Evolutionary conservation across 2,888 invertebrate genomes (phyloP).

Genomic region (Macrosiphum euphorbiae): DNA sequence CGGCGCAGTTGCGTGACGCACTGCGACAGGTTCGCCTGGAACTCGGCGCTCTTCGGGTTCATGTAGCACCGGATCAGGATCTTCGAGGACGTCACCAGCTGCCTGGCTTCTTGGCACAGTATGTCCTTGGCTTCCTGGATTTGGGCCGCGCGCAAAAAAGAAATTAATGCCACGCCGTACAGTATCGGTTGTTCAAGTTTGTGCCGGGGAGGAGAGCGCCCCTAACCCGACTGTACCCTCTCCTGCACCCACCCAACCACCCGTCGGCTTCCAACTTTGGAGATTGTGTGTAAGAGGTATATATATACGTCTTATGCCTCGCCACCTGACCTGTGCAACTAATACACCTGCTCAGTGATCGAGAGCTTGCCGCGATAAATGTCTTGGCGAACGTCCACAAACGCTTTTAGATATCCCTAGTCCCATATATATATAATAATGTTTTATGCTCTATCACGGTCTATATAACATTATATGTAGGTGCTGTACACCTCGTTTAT

Average conservation of each 20-base stretch:
- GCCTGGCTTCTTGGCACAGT: conserved; percentile 83
- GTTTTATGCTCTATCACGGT: neutral
- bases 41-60: conserved; percentile 75
- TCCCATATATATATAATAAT: neutral
- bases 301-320: neutral
- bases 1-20: conserved; percentile 83
- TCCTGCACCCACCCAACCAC: neutral
- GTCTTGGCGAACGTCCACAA: conserved; percentile 3
- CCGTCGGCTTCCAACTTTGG: neutral
- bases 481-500: neutral
- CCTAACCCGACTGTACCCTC: neutral
- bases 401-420: neutral
- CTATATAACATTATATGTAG: neutral
- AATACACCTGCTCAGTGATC: neutral
- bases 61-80: conserved; percentile 86
- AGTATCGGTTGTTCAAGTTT: neutral
- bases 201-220: neutral
- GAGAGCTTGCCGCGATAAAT: neutral
- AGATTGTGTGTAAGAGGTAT: neutral
- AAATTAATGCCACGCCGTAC: neutral
- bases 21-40: conserved; percentile 80
- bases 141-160: conserved; percentile 56
- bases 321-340: neutral
- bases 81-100: conserved; percentile 86
- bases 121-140: conserved; percentile 80